phyloP scores from a whole-genome alignment of 2,888 invertebrate genomes.

The Maniola hyperantus region DNA sequence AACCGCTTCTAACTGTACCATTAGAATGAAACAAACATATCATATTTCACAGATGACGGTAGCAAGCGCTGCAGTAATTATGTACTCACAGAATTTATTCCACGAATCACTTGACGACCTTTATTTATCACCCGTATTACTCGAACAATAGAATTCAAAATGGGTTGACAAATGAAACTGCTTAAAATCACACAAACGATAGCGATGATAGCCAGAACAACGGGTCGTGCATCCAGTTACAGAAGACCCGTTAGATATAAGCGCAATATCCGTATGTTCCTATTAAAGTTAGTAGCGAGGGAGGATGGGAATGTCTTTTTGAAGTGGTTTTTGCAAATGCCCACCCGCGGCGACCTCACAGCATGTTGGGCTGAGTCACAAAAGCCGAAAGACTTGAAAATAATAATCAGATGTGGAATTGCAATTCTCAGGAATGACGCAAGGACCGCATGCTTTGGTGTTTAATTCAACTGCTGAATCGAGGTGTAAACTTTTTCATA shows the following conservation, averaged over 20 bases:
- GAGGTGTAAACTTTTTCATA: neutral
- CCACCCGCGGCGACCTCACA: conserved; percentile 69
- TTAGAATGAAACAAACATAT: conserved; percentile 43
- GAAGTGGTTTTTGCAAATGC: conserved; percentile 47
- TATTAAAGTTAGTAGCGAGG: conserved; percentile 21
- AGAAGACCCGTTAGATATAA: conserved; percentile 43
- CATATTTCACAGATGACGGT: conserved; percentile 52
- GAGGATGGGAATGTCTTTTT: conserved; percentile 45
- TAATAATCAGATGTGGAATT: conserved; percentile 54
- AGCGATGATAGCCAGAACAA: conserved; percentile 60
- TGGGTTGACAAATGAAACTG: conserved; percentile 26
- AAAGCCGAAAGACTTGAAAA: conserved; percentile 55
- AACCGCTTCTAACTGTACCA: conserved; percentile 31
- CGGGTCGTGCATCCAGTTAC: conserved; percentile 49
- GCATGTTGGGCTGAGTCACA: conserved; percentile 59
- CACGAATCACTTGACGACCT: conserved; percentile 40
- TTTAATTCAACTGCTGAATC: conserved; percentile 1
- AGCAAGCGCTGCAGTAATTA: conserved; percentile 56
- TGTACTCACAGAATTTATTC: conserved; percentile 51
- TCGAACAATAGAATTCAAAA: conserved; percentile 40
- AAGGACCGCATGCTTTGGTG: neutral
- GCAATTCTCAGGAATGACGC: conserved; percentile 39
- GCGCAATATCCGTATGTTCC: conserved; percentile 26
- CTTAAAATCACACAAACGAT: conserved; percentile 50
- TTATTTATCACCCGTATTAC: conserved; percentile 35